Conservation (phyloP, 1,140 invertebrate genomes). For the Hermetia illucens region DNA sequence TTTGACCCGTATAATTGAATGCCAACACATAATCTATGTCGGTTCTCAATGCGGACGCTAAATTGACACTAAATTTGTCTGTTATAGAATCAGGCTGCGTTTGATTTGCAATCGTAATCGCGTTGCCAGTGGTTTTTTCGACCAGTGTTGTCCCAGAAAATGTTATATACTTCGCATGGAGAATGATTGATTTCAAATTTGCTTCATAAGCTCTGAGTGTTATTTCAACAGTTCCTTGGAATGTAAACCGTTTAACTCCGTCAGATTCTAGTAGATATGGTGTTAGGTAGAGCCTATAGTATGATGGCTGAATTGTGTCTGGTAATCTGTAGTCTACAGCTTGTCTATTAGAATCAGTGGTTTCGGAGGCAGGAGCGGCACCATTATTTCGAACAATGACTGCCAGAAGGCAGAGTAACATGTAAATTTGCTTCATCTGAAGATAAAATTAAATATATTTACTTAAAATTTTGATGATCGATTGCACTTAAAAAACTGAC, state of each 20-base stretch:
- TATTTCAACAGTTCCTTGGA: conserved; percentile 44
- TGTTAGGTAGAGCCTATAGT: conserved; percentile 46
- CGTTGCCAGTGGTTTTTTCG: too few relatives aligned
- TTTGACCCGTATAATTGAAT: conserved; percentile 36
- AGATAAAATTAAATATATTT: too few relatives aligned
- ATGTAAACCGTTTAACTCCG: conserved; percentile 38
- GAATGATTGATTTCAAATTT: conserved; percentile 33
- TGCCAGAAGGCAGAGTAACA: too few relatives aligned
- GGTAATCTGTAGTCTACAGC: conserved; percentile 52
- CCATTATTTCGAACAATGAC: too few relatives aligned
- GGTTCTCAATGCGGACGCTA: conserved; percentile 18
- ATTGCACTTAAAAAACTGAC: too few relatives aligned
- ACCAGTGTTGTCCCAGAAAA: too few relatives aligned
- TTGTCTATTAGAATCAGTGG: too few relatives aligned
- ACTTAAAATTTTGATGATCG: too few relatives aligned
- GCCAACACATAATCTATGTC: conserved; percentile 29
- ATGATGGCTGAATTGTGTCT: conserved; percentile 39
- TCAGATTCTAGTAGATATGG: conserved; percentile 38
- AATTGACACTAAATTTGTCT: conserved; percentile 21
- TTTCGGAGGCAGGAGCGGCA: too few relatives aligned
- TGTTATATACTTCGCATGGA: conserved; percentile 47
- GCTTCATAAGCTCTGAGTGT: conserved; percentile 18
- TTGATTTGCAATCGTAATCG: too few relatives aligned
- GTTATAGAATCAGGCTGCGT: too few relatives aligned
- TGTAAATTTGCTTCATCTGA: too few relatives aligned